Evolutionary conservation across 92 coral and sea anemone species (phyloP).

Genomic region (Siderastrea radians): DNA sequence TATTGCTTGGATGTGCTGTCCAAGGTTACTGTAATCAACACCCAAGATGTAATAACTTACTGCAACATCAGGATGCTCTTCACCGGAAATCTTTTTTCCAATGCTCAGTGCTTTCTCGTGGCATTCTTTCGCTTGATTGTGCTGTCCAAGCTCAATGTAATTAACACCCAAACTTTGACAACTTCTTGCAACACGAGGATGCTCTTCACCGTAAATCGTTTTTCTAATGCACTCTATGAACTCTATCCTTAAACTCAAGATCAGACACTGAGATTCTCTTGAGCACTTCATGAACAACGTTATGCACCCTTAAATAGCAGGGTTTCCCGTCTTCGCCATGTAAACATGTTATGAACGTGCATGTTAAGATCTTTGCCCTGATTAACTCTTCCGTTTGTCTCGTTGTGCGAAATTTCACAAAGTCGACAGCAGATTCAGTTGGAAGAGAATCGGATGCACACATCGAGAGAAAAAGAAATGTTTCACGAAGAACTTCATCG

Average conservation of each 20-base stretch:
- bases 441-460: slow-evolving; percentile 34
- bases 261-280: background rate
- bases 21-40: too few species aligned
- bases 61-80: too few species aligned
- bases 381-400: slow-evolving; percentile 31
- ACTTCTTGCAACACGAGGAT: too few species aligned
- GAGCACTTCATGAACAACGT: slow-evolving; percentile 1
- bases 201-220: too few species aligned
- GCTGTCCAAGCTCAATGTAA: too few species aligned
- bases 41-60: too few species aligned
- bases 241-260: background rate
- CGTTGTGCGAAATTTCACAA: slow-evolving; percentile 3
- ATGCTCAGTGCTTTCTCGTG: too few species aligned
- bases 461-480: slow-evolving; percentile 39
- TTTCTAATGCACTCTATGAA: background rate
- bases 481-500: slow-evolving; percentile 25
- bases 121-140: too few species aligned
- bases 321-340: background rate
- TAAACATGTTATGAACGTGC: slow-evolving; percentile 28
- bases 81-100: too few species aligned
- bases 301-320: background rate
- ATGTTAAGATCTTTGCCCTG: slow-evolving; percentile 23
- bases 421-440: slow-evolving; percentile 17
- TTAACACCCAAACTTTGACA: too few species aligned
- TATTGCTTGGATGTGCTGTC: too few species aligned